A percentile compares a stretch with the other conserved stretches of the same genome.
Evolutionary conservation across 23 tunicate genomes (phyloP).

Genomic region (Phallusia fumigata): DNA sequence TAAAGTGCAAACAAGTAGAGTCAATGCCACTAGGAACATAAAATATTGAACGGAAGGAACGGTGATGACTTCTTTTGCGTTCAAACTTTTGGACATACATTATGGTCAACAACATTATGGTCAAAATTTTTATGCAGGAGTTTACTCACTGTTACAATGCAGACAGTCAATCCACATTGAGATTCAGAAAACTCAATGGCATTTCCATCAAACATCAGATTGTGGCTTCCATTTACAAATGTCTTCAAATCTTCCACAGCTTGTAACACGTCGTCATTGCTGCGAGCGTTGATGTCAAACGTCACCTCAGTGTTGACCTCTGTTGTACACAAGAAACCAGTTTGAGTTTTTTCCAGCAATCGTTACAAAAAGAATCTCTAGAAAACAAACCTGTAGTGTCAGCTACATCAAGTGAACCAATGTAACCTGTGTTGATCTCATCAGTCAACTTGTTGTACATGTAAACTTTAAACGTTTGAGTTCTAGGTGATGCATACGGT

Average conservation of each 20-base stretch:
- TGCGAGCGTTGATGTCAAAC: background rate
- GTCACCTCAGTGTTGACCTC: slow-evolving; percentile 7
- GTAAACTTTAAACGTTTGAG: background rate
- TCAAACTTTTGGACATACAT: too few relatives aligned
- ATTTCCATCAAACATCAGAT: background rate
- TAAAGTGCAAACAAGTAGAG: too few relatives aligned
- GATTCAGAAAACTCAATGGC: background rate
- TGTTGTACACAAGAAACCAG: background rate
- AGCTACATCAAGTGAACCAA: background rate
- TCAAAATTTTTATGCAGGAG: too few relatives aligned
- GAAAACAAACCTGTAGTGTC: background rate
- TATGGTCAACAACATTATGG: too few relatives aligned
- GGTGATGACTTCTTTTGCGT: too few relatives aligned
- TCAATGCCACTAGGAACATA: too few relatives aligned
- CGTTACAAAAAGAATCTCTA: background rate
- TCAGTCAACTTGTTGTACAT: background rate
- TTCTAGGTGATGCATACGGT: background rate
- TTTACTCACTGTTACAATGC: too few relatives aligned
- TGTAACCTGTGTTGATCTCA: background rate
- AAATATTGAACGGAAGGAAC: too few relatives aligned
- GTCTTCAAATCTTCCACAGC: slow-evolving; percentile 3
- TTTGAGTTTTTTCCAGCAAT: background rate
- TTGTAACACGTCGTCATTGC: background rate
- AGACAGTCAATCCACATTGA: slow-evolving; percentile 3
- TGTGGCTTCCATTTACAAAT: background rate